These are phyloP conservation scores for Pteria penguin DNA, from an alignment of 2,888 invertebrate species.

Conservation along the genomic window DNA sequence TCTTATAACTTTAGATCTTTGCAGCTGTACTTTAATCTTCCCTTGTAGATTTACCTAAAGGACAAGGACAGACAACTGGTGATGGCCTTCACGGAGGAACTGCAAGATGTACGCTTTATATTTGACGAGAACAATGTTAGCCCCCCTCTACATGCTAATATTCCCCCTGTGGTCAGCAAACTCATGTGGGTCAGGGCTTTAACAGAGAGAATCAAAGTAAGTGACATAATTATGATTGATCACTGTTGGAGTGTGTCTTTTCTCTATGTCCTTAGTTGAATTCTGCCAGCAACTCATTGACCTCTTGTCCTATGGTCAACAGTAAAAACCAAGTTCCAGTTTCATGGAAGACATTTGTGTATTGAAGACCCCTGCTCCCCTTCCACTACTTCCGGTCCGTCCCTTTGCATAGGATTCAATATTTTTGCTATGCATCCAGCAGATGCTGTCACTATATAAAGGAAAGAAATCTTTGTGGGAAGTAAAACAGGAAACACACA, in stretches of 20 bases:
- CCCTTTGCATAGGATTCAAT: too few relatives aligned
- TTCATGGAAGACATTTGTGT: too few relatives aligned
- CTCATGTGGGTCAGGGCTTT: constrained; percentile 78
- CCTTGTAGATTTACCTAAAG: constrained; percentile 65
- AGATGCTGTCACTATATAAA: too few relatives aligned
- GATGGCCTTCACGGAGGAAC: constrained; percentile 72
- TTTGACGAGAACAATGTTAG: constrained; percentile 66
- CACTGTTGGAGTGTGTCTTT: background rate
- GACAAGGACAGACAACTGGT: constrained; percentile 75
- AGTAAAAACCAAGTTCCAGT: background rate
- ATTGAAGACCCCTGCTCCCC: too few relatives aligned
- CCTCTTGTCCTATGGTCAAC: background rate
- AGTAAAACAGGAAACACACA: too few relatives aligned
- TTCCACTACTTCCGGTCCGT: too few relatives aligned
- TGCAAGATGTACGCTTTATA: constrained; percentile 73
- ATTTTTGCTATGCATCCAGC: too few relatives aligned
- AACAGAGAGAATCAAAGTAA: constrained; percentile 74
- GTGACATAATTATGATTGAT: constrained; percentile 24
- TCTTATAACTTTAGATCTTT: background rate
- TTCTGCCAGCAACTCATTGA: too few relatives aligned
- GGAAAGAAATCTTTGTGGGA: too few relatives aligned
- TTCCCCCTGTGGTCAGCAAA: constrained; percentile 78
- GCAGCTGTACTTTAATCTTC: background rate
- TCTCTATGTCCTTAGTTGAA: background rate
- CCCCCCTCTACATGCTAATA: constrained; percentile 75